These are phyloP conservation scores for Pitta sordida DNA, from an alignment of 2,113 vertebrate species.

Conservation along the genomic window DNA sequence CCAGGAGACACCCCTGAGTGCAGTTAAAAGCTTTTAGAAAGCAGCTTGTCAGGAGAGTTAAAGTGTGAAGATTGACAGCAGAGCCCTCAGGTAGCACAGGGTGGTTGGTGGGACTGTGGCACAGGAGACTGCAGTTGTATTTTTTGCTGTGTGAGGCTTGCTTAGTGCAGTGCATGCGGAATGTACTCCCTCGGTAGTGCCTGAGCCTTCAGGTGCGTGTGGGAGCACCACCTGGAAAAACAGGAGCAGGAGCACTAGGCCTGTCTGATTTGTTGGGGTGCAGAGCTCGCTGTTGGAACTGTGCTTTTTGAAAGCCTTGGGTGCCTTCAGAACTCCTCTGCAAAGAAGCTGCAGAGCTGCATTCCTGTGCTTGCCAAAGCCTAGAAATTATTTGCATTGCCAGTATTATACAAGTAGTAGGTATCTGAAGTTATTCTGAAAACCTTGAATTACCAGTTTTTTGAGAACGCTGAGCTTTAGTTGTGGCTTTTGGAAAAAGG, in stretches of 20 bases:
- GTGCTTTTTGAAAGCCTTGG: background rate
- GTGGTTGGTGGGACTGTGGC: background rate
- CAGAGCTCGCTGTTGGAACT: background rate
- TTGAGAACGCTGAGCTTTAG: background rate
- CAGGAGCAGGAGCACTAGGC: background rate
- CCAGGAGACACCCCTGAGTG: background rate
- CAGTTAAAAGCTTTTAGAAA: background rate
- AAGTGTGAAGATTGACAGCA: background rate
- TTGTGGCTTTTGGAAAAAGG: background rate
- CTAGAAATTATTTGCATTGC: background rate
- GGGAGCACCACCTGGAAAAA: background rate
- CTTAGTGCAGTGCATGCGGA: background rate
- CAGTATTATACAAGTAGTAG: background rate
- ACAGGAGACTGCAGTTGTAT: background rate
- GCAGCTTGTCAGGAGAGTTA: background rate
- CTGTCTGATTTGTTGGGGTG: background rate
- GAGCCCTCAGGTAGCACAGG: background rate
- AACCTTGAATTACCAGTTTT: background rate
- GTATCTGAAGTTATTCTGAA: background rate
- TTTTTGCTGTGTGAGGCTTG: background rate
- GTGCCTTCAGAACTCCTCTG: background rate
- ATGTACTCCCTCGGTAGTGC: fast-evolving
- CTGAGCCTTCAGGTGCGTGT: background rate
- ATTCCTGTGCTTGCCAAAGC: background rate
- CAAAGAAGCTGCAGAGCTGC: background rate